phyloP scores from a whole-genome alignment of 2,797 vertebrate species.

The Tapirus indicus region DNA sequence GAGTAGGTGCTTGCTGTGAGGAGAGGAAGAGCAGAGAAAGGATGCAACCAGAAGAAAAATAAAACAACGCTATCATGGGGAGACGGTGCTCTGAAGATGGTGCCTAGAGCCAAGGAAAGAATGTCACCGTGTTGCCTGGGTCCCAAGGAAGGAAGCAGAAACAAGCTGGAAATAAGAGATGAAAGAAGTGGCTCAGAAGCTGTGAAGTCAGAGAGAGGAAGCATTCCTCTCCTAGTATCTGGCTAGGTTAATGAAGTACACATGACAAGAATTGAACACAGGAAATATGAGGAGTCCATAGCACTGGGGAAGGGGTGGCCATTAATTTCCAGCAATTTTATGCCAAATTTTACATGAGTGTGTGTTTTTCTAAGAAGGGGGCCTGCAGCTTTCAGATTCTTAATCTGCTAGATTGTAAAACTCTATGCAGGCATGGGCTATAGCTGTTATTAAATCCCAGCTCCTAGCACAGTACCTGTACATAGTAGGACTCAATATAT shows the following conservation, averaged over 20 bases:
- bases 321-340: conserved; percentile 33
- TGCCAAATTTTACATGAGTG: neutral
- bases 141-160: neutral
- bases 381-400: neutral
- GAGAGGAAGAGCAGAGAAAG: neutral
- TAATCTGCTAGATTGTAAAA: neutral
- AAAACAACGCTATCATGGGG: neutral
- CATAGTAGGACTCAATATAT: neutral
- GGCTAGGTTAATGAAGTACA: neutral
- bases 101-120: conserved; percentile 5
- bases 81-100: neutral
- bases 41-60: neutral
- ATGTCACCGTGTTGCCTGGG: neutral
- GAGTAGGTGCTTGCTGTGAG: neutral
- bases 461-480: neutral
- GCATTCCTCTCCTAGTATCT: neutral
- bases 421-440: neutral
- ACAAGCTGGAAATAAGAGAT: neutral
- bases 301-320: rapidly evolving
- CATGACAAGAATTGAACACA: neutral
- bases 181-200: neutral
- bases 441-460: neutral
- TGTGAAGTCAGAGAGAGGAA: neutral
- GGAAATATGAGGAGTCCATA: neutral
- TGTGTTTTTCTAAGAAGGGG: neutral